A percentile compares a stretch with the other conserved stretches of the same genome.
Evolutionary conservation across 2,113 vertebrate genomes (phyloP).

Genomic region (Rissa tridactyla): DNA sequence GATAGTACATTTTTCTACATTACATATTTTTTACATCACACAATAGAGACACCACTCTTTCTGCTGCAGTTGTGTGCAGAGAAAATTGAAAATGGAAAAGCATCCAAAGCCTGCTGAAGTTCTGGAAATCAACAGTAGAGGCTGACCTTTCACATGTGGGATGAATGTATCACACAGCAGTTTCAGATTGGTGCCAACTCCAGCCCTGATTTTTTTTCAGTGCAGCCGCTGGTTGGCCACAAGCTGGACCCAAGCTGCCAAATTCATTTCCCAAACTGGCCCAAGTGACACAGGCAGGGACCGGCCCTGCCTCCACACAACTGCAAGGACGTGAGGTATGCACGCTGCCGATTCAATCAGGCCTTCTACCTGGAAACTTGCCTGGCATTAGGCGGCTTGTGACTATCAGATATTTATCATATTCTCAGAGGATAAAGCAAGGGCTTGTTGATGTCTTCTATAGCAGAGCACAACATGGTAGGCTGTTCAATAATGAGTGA

Average conservation of each 20-base stretch:
- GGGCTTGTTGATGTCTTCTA: background rate
- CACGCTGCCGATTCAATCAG: accelerated
- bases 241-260: background rate
- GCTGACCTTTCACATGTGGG: background rate
- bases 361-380: background rate
- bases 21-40: background rate
- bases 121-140: background rate
- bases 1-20: background rate
- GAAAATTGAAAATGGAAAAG: background rate
- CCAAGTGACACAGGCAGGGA: background rate
- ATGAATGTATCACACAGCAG: background rate
- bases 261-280: background rate
- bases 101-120: background rate
- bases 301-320: background rate
- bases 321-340: background rate
- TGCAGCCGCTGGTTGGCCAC: background rate
- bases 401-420: slow-evolving; percentile 8
- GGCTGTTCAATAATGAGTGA: background rate
- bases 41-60: background rate
- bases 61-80: background rate
- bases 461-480: background rate
- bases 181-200: background rate
- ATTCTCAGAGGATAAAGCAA: background rate
- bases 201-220: background rate
- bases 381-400: background rate